Evolutionary conservation across 2,113 vertebrate species (phyloP).

Genomic region (Alligator sinensis): DNA sequence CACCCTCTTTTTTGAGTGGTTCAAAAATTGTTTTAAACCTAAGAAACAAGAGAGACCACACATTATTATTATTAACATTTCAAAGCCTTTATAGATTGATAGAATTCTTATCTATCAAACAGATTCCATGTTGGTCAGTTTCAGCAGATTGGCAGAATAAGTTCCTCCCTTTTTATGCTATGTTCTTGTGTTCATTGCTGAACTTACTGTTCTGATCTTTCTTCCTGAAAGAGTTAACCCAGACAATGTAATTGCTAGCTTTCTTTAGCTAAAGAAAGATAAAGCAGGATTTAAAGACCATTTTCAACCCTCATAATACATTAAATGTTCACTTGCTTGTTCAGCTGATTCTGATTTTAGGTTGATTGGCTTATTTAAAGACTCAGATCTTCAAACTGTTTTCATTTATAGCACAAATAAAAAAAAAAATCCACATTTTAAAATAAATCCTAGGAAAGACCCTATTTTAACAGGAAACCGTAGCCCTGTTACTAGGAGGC

Average conservation of each 20-base stretch:
- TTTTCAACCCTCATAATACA: conserved; percentile 60
- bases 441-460: not conserved
- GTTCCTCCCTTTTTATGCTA: not conserved
- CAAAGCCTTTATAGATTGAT: not conserved
- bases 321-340: conserved; percentile 49
- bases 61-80: not conserved
- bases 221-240: conserved; percentile 41
- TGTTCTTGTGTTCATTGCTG: not conserved
- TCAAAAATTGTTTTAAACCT: not conserved
- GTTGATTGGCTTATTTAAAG: conserved; percentile 48
- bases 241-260: conserved; percentile 20
- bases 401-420: conserved; percentile 43
- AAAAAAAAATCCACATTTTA: conserved; percentile 15
- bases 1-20: not conserved
- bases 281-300: conserved; percentile 59
- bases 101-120: not conserved
- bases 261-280: conserved; percentile 51
- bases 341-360: conserved; percentile 54
- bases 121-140: not conserved
- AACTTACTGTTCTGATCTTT: not conserved
- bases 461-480: too few relatives aligned
- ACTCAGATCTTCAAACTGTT: conserved; percentile 3
- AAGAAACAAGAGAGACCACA: not conserved
- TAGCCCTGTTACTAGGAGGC: too few relatives aligned
- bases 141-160: not conserved